Percentiles rank a stretch among this genome's conserved stretches.
These are phyloP conservation scores for Acheta domesticus DNA, from an alignment of 2,888 invertebrate species.

Conservation along the genomic window DNA sequence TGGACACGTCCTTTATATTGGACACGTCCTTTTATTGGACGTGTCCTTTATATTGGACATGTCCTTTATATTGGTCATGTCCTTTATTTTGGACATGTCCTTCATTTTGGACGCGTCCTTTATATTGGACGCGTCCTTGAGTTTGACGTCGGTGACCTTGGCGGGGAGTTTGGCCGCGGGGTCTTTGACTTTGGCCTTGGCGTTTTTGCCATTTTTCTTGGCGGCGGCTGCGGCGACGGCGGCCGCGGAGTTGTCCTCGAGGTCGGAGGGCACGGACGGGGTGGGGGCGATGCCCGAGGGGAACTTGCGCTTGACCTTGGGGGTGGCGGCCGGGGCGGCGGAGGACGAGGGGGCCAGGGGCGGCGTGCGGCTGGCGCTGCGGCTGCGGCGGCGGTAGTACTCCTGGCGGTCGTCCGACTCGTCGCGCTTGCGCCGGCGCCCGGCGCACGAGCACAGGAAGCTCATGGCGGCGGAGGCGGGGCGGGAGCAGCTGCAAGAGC, in stretches of 20 bases:
- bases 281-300: background rate
- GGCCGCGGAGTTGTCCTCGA: background rate
- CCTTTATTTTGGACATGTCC: no score
- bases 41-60: no score
- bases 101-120: no score
- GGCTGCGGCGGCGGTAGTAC: background rate
- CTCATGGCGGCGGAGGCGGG: background rate
- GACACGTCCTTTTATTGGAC: no score
- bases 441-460: constrained; percentile 21
- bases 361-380: background rate
- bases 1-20: background rate
- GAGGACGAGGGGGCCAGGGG: background rate
- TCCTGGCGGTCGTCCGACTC: background rate
- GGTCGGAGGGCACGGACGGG: background rate
- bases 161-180: background rate
- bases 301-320: background rate
- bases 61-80: no score
- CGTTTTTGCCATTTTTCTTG: background rate
- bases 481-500: background rate
- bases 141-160: background rate
- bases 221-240: background rate
- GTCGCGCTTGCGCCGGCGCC: background rate
- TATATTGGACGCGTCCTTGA: background rate
- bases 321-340: background rate
- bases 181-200: background rate